Percentiles rank a stretch among this genome's conserved stretches.
Evolutionary conservation across 2,888 invertebrate species (phyloP).

Genomic region (Aricia artaxerxes): DNA sequence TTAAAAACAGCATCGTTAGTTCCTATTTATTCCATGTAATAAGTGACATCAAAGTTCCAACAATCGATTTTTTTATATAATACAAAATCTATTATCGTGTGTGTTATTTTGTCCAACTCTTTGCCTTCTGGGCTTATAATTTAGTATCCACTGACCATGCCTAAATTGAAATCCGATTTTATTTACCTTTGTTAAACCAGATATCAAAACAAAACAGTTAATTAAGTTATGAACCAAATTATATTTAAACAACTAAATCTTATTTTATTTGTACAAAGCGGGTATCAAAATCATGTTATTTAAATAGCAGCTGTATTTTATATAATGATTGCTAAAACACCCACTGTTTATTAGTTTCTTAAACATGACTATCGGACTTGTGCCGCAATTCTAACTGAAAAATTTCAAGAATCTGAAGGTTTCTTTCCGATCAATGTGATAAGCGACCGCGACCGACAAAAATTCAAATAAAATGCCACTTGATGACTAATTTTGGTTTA

Average conservation of each 20-base stretch:
- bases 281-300: not conserved
- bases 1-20: no score
- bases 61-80: not conserved
- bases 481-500: no score
- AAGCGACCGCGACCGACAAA: no score
- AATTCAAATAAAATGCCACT: no score
- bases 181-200: not conserved
- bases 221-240: not conserved
- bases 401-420: no score
- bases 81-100: not conserved
- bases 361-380: no score
- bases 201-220: conserved; percentile 2
- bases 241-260: not conserved
- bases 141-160: not conserved
- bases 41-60: no score
- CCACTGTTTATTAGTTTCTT: not conserved
- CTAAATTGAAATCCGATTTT: not conserved
- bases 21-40: no score
- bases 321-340: no score
- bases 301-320: not conserved
- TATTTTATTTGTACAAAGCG: not conserved
- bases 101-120: not conserved
- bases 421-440: no score
- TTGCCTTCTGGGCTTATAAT: not conserved
- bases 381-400: no score